phyloP scores from a whole-genome alignment of 2,113 vertebrate genomes.

The Myrmophylax atrothorax region DNA sequence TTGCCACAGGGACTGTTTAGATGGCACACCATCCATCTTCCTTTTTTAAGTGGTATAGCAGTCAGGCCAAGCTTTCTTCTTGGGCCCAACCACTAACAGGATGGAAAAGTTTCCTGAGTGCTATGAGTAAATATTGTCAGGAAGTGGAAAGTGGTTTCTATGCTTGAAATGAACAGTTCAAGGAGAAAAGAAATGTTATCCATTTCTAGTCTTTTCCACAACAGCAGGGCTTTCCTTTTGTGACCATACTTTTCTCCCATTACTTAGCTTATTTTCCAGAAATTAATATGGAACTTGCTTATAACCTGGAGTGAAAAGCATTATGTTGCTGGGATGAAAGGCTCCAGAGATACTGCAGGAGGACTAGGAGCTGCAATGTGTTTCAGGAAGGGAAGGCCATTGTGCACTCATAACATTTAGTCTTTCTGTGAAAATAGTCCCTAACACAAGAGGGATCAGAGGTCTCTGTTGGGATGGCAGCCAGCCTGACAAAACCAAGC shows the following conservation, averaged over 20 bases:
- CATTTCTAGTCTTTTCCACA: not conserved
- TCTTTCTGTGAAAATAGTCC: not conserved
- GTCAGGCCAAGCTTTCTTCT: not conserved
- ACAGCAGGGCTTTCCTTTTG: not conserved
- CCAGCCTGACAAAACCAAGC: not conserved
- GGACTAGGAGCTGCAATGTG: not conserved
- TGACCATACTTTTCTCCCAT: not conserved
- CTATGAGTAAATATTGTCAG: not conserved
- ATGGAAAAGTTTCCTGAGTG: not conserved
- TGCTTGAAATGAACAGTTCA: not conserved
- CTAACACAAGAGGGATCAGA: not conserved
- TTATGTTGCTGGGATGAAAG: not conserved
- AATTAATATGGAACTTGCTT: not conserved
- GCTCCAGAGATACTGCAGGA: not conserved
- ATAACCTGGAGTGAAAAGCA: not conserved
- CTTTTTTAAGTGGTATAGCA: not conserved
- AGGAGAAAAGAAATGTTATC: not conserved
- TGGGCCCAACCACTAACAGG: not conserved
- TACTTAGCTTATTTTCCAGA: not conserved
- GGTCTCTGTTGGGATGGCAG: not conserved
- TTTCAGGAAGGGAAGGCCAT: not conserved
- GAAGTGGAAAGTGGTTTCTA: not conserved
- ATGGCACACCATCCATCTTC: not conserved
- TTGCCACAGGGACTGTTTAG: not conserved
- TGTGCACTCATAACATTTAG: fast-evolving